Percentiles rank a stretch among this genome's conserved stretches.
Conservation (phyloP, 37 sponge, comb jelly and placozoan genomes). For the Theonella swinhoei region DNA sequence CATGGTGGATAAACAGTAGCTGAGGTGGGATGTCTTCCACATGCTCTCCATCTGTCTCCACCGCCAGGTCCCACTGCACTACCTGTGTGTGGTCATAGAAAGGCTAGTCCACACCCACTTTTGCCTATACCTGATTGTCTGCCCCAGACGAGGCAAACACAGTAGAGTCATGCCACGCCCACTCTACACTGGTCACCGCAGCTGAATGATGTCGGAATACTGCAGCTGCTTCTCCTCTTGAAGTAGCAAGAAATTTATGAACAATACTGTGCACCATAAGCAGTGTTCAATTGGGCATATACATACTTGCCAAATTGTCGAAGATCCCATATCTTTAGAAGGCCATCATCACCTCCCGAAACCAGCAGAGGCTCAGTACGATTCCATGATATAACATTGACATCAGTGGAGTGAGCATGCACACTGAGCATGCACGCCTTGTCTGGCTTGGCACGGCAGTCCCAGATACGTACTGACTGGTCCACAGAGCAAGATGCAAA, state of each 20-base stretch:
- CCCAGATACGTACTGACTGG: slow-evolving; percentile 91
- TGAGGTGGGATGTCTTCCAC: slow-evolving; percentile 83
- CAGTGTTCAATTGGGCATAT: neutral
- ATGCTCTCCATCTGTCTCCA: slow-evolving; percentile 75
- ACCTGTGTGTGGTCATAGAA: slow-evolving; percentile 43
- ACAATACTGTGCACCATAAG: neutral
- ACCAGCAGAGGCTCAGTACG: slow-evolving; percentile 81
- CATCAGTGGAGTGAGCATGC: slow-evolving; percentile 92
- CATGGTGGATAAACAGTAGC: slow-evolving; percentile 97
- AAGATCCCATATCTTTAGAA: slow-evolving; percentile 96
- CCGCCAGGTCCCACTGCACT: slow-evolving; percentile 94
- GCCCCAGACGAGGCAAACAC: slow-evolving; percentile 95
- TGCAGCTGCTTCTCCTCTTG: slow-evolving; percentile 74
- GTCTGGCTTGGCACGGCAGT: slow-evolving; percentile 73
- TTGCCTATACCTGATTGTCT: slow-evolving; percentile 84
- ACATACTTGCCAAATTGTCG: slow-evolving; percentile 81
- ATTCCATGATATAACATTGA: slow-evolving; percentile 99
- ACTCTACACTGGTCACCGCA: slow-evolving; percentile 94
- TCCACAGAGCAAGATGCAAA: slow-evolving; percentile 96
- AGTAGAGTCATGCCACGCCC: slow-evolving; percentile 91
- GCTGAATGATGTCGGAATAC: slow-evolving; percentile 91
- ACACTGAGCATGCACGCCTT: slow-evolving; percentile 97
- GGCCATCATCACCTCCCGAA: slow-evolving; percentile 97
- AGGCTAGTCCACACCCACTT: neutral
- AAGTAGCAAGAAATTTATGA: too few species aligned